phyloP scores from a whole-genome alignment of 2,888 invertebrate species.

The Agrochola macilenta region DNA sequence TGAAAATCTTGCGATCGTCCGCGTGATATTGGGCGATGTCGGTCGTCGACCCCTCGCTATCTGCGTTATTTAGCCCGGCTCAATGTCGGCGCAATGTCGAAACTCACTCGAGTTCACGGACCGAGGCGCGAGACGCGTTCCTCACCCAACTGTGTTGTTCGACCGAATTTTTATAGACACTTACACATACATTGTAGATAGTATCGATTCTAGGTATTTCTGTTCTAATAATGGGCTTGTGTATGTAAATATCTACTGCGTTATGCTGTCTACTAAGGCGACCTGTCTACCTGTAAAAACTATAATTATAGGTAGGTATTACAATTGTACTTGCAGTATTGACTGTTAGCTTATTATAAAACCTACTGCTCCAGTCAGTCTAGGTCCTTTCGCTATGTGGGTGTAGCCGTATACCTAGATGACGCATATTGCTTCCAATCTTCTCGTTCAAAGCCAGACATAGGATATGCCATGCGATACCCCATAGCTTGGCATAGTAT shows the following conservation, averaged over 20 bases:
- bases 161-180: constrained; percentile 81
- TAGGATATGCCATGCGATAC: constrained; percentile 30
- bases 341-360: neutral
- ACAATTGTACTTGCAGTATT: neutral
- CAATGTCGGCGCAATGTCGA: constrained; percentile 90
- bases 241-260: constrained; percentile 22
- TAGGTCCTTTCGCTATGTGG: neutral
- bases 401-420: neutral
- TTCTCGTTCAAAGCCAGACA: constrained; percentile 11
- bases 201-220: constrained; percentile 54
- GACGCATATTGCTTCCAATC: constrained; percentile 2
- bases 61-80: constrained; percentile 89
- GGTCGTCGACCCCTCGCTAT: constrained; percentile 89
- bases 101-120: constrained; percentile 86
- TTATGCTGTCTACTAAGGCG: neutral
- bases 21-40: constrained; percentile 89
- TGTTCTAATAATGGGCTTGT: constrained; percentile 28
- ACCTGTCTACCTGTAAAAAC: constrained; percentile 3
- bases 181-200: constrained; percentile 48
- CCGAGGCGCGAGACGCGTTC: constrained; percentile 83
- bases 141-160: constrained; percentile 81
- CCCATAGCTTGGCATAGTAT: constrained; percentile 55
- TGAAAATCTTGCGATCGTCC: constrained; percentile 81
- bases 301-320: constrained; percentile 3
- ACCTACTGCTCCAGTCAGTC: neutral